Evolutionary conservation across 2,113 vertebrate species (phyloP).

Genomic region (Prinia subflava): DNA sequence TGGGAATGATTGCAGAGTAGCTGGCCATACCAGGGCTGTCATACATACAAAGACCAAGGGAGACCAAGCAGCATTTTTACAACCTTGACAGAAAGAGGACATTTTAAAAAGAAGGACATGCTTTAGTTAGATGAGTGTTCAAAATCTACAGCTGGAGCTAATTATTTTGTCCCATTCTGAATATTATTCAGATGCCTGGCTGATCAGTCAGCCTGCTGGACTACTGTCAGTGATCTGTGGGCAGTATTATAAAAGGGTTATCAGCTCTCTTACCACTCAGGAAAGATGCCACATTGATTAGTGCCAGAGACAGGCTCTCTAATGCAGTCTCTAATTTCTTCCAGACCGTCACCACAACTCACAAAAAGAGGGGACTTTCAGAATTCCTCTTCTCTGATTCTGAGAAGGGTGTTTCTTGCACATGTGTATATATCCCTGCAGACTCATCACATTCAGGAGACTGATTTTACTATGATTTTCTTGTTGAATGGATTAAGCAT

Average conservation of each 20-base stretch:
- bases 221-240: neutral
- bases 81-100: neutral
- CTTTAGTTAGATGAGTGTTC: neutral
- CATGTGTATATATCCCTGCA: neutral
- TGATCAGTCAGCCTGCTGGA: neutral
- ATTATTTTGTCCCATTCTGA: constrained; percentile 44
- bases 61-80: neutral
- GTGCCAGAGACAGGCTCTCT: neutral
- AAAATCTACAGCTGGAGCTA: neutral
- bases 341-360: neutral
- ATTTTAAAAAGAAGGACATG: neutral
- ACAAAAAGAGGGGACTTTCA: neutral
- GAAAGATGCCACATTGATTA: constrained; percentile 9
- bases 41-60: neutral
- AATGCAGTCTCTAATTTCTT: neutral
- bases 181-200: constrained; percentile 13
- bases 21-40: constrained; percentile 6
- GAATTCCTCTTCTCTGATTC: constrained; percentile 15
- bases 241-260: neutral
- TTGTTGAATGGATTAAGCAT: neutral
- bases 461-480: neutral
- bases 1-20: neutral
- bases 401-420: constrained; percentile 14
- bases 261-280: neutral
- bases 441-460: neutral